phyloP scores from a whole-genome alignment of 92 coral and sea anemone species.

The Parazoanthus atlanticus region DNA sequence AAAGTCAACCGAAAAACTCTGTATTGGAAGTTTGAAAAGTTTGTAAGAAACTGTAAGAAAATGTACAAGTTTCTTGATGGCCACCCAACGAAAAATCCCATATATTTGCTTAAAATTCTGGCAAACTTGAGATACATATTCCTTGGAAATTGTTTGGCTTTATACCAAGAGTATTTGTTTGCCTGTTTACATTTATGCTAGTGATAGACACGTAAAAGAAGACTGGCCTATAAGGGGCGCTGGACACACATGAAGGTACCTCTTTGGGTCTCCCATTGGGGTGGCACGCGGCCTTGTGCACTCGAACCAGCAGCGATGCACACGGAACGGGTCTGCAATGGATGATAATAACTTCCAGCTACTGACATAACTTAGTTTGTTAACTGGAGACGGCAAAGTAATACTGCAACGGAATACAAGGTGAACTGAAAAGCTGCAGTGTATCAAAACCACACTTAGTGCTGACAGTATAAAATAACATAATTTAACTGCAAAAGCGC shows the following conservation, averaged over 20 bases:
- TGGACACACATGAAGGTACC: constrained; percentile 50
- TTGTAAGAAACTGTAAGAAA: too few relatives aligned
- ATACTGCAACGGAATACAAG: background rate
- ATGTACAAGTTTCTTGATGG: background rate
- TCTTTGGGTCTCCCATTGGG: constrained; percentile 87
- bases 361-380: background rate
- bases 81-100: too few relatives aligned
- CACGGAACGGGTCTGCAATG: constrained; percentile 73
- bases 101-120: too few relatives aligned
- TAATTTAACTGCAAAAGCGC: background rate
- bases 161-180: too few relatives aligned
- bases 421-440: background rate
- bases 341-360: background rate
- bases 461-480: too few relatives aligned
- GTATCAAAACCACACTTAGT: background rate
- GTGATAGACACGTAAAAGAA: too few relatives aligned
- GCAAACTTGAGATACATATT: too few relatives aligned
- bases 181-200: too few relatives aligned
- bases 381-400: background rate
- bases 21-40: too few relatives aligned
- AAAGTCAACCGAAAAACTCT: too few relatives aligned
- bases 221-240: too few relatives aligned
- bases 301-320: constrained; percentile 74
- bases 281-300: constrained; percentile 72
- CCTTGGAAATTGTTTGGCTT: too few relatives aligned